Base-by-base conservation (phyloP, 2,888 invertebrate genomes). In the Hirtodrosophila duncani region DNA sequence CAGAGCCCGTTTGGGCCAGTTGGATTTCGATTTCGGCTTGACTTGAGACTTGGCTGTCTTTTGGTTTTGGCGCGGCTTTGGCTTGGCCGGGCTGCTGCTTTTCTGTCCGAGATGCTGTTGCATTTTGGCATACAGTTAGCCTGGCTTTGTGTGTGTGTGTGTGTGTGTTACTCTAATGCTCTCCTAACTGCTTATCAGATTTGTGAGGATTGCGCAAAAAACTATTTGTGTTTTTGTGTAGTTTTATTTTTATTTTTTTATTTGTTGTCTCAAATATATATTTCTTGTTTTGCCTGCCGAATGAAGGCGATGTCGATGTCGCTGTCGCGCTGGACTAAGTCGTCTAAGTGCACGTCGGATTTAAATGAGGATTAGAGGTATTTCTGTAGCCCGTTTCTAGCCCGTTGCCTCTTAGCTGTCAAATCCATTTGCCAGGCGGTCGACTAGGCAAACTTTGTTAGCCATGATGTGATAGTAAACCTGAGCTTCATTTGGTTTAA, bases 181-280 rank as follows among this genome's bases (percentile, higher is more conserved):
- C 70, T 75, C 49, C 52, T 55, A 68, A 61, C 65, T 63, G 72
- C 78, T 75, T 79, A 79, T 80, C 80, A 80, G 72, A 78, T 78
- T 75, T 75, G 67, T 63, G 64, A 51, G 74, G 65, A 78, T 78
- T 69, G 71, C 67, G 67, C 71, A 74, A 72, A 72, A 46, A 59
- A 64, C 65, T 68, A 67, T 70, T 71, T 67, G 63, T 66, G 60
- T 66, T 67, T 71, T 53, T 36, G 49, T 55, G 44, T 30, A 7
- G 20, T 33, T 11, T 31, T 21, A 16, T 21, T 33, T 16, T 36
- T 7, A 18, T 8, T 34, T 13, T 9, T 34, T 27, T 27, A 33
- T 26, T 37, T 43, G 56, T 20, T 45, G 46, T 27, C 44, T 36
- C 36, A 46, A 46, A 36, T 29, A 26, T 14, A 20, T 5, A 36